phyloP scores from a whole-genome alignment of 2,113 vertebrate species.

The Ploceus nigricollis region DNA sequence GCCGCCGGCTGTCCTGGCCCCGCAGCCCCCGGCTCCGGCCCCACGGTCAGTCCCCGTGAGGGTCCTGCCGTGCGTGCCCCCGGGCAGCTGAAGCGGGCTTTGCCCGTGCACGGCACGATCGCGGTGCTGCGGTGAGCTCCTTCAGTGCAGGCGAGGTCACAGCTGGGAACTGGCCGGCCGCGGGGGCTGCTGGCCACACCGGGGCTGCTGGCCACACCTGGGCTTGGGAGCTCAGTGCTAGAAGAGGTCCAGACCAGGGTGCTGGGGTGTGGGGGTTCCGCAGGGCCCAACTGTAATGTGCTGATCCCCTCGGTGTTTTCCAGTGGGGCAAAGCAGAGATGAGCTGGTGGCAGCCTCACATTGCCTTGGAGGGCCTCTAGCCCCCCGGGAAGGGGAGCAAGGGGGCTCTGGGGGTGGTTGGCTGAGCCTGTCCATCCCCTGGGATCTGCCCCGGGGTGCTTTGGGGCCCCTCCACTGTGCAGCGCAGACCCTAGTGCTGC shows the following conservation, averaged over 20 bases:
- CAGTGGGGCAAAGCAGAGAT: accelerated
- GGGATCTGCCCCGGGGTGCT: neutral
- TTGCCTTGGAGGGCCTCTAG: accelerated
- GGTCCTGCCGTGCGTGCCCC: neutral
- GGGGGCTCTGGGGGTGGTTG: neutral
- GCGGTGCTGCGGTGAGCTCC: neutral
- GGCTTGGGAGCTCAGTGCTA: neutral
- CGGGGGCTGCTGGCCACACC: neutral
- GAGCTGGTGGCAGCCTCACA: accelerated
- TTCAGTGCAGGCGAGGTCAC: neutral
- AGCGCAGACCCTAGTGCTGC: neutral
- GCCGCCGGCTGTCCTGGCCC: neutral
- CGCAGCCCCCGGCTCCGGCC: neutral
- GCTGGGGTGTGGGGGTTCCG: accelerated
- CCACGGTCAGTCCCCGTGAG: neutral
- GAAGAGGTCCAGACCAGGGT: neutral
- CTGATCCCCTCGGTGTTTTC: accelerated
- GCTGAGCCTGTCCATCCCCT: neutral
- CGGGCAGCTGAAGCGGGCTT: neutral
- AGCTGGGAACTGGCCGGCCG: accelerated
- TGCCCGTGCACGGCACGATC: neutral
- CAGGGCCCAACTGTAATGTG: accelerated
- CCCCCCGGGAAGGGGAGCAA: neutral
- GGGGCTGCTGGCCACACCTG: neutral
- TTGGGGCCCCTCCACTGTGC: neutral